Conservation (phyloP, 2,113 vertebrate species). For the Tachuris rubrigastra region DNA sequence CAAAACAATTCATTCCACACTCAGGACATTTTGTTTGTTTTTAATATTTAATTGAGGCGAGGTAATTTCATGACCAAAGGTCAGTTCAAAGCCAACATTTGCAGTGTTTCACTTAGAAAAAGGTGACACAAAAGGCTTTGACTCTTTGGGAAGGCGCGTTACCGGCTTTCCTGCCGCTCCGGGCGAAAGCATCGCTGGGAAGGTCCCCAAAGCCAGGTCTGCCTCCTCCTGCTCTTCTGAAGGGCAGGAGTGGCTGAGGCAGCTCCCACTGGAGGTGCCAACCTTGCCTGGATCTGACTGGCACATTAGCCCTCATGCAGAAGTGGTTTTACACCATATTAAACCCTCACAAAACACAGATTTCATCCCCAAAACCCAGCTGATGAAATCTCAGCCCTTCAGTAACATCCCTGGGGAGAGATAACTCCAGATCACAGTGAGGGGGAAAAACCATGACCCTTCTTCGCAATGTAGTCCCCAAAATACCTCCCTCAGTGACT, state of each 20-base stretch:
- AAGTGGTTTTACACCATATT: not conserved
- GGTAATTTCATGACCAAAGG: not conserved
- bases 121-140: not conserved
- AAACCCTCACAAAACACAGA: not conserved
- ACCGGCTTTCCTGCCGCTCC: not conserved
- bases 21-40: not conserved
- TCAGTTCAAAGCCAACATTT: conserved; percentile 7
- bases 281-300: not conserved
- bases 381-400: not conserved
- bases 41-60: conserved; percentile 9
- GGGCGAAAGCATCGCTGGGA: not conserved
- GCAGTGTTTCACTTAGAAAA: not conserved
- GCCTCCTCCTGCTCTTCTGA: not conserved
- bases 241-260: not conserved
- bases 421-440: not conserved
- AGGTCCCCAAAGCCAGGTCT: accelerated
- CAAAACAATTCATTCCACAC: not conserved
- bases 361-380: not conserved
- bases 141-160: accelerated
- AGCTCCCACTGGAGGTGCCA: not conserved
- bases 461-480: not conserved
- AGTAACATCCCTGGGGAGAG: accelerated
- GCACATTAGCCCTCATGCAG: not conserved
- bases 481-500: not conserved
- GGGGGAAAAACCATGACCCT: not conserved